Evolutionary conservation across 2,113 vertebrate genomes (phyloP).

Genomic region (Odocoileus virginianus): DNA sequence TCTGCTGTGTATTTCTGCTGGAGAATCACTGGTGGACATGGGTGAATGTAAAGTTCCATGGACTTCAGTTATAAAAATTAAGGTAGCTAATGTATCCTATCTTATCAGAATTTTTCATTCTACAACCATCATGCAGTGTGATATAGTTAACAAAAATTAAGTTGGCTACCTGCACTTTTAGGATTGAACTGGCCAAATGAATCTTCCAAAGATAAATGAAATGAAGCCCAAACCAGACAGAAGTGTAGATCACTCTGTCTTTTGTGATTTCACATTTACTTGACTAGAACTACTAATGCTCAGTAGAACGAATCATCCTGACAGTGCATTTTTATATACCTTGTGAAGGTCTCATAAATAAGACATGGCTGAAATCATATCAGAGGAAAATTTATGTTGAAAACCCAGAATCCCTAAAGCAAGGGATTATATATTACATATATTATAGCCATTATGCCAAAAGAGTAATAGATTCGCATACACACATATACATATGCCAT

Average conservation of each 20-base stretch:
- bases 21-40: neutral
- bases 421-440: slow-evolving; percentile 14
- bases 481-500: neutral
- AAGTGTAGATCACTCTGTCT: slow-evolving; percentile 46
- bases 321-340: slow-evolving; percentile 50
- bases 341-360: slow-evolving; percentile 29
- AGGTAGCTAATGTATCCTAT: neutral
- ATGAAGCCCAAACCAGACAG: neutral
- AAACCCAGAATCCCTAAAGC: slow-evolving; percentile 19
- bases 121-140: neutral
- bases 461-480: neutral
- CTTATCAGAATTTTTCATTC: neutral
- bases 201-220: slow-evolving; percentile 34
- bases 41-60: neutral
- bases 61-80: neutral
- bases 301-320: slow-evolving; percentile 54
- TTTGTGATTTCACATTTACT: slow-evolving; percentile 42
- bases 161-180: neutral
- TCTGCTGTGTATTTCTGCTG: neutral
- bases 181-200: neutral
- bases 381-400: slow-evolving; percentile 20
- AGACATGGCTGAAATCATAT: slow-evolving; percentile 26
- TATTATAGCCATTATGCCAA: neutral
- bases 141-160: slow-evolving; percentile 23
- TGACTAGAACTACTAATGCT: slow-evolving; percentile 48